Percentiles rank a stretch among this genome's conserved stretches.
Conservation (phyloP, 1,140 invertebrate genomes). For the Drosophila prosaltans region DNA sequence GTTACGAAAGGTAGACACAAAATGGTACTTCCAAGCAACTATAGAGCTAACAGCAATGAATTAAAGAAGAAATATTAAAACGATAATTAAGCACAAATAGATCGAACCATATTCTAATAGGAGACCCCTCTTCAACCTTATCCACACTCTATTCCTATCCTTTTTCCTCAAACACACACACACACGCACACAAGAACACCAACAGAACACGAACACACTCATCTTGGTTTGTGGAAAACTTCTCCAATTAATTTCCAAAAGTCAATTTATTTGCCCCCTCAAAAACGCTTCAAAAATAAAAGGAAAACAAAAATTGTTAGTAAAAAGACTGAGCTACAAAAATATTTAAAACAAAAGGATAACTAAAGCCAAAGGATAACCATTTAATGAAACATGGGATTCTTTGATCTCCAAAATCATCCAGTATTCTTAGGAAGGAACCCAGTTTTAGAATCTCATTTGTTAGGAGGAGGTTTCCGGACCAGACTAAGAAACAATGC, state of each 20-base stretch:
- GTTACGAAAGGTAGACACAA: constrained; percentile 59
- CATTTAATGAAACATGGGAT: constrained; percentile 21
- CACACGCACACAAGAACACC: background rate
- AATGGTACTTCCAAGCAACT: constrained; percentile 81
- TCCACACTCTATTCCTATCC: constrained; percentile 1
- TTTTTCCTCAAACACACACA: background rate
- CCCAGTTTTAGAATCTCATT: constrained; percentile 14
- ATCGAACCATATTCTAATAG: constrained; percentile 15
- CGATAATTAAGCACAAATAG: constrained; percentile 16
- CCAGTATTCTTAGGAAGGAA: background rate
- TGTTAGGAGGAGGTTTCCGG: constrained; percentile 33
- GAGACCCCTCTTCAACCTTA: constrained; percentile 5
- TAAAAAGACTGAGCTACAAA: constrained; percentile 82
- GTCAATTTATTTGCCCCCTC: background rate
- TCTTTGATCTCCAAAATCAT: background rate
- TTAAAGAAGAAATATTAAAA: constrained; percentile 37
- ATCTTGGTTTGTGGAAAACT: constrained; percentile 18
- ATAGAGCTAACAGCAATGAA: constrained; percentile 71
- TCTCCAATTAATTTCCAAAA: background rate
- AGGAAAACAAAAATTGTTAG: constrained; percentile 69
- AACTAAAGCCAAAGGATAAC: constrained; percentile 37
- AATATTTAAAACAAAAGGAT: constrained; percentile 49
- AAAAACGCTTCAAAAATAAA: constrained; percentile 37
- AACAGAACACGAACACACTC: background rate
- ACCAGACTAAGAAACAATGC: constrained; percentile 23